A percentile compares a stretch with the other conserved stretches of the same genome.
Evolutionary conservation across 2,113 vertebrate species (phyloP).

Genomic region (Poecile atricapillus): DNA sequence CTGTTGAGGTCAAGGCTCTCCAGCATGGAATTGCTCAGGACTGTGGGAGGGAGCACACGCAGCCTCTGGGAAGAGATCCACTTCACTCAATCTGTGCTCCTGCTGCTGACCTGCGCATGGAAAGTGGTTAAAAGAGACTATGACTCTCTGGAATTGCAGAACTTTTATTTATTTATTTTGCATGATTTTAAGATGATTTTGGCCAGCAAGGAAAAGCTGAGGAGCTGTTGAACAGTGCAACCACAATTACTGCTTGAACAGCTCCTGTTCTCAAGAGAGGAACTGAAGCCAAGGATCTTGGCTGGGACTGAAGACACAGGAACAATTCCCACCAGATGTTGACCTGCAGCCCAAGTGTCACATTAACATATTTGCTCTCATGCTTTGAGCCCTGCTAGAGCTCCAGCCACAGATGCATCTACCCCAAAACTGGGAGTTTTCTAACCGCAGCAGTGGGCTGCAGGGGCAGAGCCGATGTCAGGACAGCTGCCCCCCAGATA

Average conservation of each 20-base stretch:
- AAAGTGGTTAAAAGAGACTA: not conserved
- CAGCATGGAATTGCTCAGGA: not conserved
- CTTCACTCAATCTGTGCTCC: not conserved
- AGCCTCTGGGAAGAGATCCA: constrained; percentile 32
- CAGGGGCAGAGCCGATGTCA: rapidly evolving
- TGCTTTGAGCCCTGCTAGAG: not conserved
- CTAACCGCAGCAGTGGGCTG: not conserved
- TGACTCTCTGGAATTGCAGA: not conserved
- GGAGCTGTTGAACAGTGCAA: not conserved
- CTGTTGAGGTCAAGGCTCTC: constrained; percentile 49
- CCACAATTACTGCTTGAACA: not conserved
- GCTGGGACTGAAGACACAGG: not conserved
- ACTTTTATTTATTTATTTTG: not conserved
- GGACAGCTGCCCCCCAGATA: not conserved
- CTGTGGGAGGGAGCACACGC: not conserved
- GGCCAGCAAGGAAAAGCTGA: not conserved
- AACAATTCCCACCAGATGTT: rapidly evolving
- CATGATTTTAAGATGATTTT: not conserved
- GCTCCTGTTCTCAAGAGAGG: not conserved
- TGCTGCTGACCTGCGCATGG: not conserved
- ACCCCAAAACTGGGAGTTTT: not conserved
- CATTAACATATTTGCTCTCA: not conserved
- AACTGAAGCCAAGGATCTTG: not conserved
- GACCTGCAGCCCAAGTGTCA: not conserved
- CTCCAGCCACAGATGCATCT: not conserved